Evolutionary conservation across 2,797 vertebrate species (phyloP).

Genomic region (Clarias pachynema): DNA sequence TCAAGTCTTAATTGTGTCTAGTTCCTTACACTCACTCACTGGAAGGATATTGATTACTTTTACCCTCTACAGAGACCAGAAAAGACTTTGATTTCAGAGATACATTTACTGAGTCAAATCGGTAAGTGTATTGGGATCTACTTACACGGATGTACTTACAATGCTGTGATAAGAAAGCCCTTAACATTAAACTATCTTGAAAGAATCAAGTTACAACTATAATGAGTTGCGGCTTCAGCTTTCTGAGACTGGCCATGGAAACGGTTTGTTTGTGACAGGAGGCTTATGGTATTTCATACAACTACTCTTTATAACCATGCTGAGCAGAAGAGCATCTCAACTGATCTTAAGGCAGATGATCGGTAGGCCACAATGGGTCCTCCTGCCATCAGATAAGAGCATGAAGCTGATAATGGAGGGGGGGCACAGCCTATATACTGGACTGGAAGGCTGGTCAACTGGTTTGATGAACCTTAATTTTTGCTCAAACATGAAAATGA

Average conservation of each 20-base stretch:
- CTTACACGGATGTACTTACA: neutral
- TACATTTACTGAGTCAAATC: constrained; percentile 32
- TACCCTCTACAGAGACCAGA: constrained; percentile 12
- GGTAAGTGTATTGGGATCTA: neutral
- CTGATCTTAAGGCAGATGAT: neutral
- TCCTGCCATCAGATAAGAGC: neutral
- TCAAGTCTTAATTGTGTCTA: constrained; percentile 9
- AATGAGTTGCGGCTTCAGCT: neutral
- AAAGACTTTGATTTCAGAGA: constrained; percentile 39
- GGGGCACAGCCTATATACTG: no score
- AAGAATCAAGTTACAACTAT: neutral
- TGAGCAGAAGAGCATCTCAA: neutral
- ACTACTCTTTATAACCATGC: neutral
- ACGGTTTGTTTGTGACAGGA: neutral
- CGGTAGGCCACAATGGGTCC: neutral
- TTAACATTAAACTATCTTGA: neutral
- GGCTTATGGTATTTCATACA: neutral
- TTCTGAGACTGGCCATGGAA: neutral
- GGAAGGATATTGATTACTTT: constrained; percentile 20
- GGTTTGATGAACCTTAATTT: neutral
- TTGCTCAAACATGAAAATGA: neutral
- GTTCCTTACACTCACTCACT: constrained; percentile 3
- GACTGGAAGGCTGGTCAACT: neutral
- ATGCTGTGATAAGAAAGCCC: neutral
- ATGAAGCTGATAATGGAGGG: neutral